These are phyloP conservation scores for Forbesichthys agassizii DNA, from an alignment of 2,113 vertebrate species.

Conservation along the genomic window DNA sequence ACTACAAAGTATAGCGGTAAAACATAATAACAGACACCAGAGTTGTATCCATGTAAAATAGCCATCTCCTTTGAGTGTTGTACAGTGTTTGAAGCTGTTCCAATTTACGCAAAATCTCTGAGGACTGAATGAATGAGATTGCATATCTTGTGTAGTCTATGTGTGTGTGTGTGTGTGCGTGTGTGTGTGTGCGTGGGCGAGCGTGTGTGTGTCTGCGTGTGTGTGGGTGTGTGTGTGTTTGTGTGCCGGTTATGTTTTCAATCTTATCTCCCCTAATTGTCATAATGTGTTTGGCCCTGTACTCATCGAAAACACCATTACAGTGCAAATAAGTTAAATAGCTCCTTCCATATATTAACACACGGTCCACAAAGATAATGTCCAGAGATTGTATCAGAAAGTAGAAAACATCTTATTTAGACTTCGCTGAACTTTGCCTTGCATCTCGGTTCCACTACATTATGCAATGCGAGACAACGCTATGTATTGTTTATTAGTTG, in stretches of 20 bases:
- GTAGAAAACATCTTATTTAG: slow-evolving; percentile 40
- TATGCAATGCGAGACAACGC: background rate
- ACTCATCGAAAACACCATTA: slow-evolving; percentile 64
- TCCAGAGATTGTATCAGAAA: slow-evolving; percentile 28
- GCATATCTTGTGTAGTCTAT: background rate
- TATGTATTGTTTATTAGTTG: background rate
- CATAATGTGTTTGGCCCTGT: slow-evolving; percentile 58
- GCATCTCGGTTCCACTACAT: slow-evolving; percentile 23
- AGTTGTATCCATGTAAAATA: background rate
- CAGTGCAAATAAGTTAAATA: slow-evolving; percentile 61
- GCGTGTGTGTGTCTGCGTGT: background rate
- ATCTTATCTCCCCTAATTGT: slow-evolving; percentile 23
- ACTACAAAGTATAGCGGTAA: background rate
- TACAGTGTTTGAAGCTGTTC: slow-evolving; percentile 9
- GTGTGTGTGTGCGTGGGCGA: background rate
- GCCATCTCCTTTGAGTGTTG: background rate
- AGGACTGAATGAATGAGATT: slow-evolving; percentile 6
- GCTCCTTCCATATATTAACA: slow-evolving; percentile 51
- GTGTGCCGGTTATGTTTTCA: background rate
- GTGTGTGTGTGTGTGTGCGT: background rate
- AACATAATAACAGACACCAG: background rate
- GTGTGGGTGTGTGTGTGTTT: slow-evolving; percentile 10
- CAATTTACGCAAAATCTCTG: background rate
- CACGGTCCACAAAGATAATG: slow-evolving; percentile 59
- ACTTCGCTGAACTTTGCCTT: slow-evolving; percentile 27